phyloP scores from a whole-genome alignment of 2,113 vertebrate species.

The Isichthys henryi region DNA sequence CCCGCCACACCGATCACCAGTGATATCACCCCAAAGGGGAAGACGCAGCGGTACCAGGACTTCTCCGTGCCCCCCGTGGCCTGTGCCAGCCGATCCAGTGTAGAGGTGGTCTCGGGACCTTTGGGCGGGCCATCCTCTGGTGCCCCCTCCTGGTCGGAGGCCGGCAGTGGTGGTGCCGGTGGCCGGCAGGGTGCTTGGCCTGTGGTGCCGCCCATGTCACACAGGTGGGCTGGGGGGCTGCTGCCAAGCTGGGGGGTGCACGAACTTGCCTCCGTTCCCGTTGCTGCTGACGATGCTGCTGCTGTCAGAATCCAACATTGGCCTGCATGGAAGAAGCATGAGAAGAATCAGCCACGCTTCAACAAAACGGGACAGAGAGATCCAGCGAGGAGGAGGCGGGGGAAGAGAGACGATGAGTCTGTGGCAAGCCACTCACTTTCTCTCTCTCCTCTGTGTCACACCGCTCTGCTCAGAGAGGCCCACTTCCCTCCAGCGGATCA shows the following conservation, averaged over 20 bases:
- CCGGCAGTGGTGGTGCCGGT: conserved; percentile 43
- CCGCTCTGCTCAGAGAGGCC: conserved; percentile 6
- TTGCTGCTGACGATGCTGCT: conserved; percentile 22
- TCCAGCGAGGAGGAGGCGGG: not conserved
- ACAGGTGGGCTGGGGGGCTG: conserved; percentile 14
- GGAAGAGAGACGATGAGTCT: not conserved
- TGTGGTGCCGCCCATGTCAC: conserved; percentile 61
- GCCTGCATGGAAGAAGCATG: conserved; percentile 22
- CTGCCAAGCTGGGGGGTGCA: not conserved
- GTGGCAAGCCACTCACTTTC: conserved; percentile 33
- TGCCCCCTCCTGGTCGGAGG: conserved; percentile 45
- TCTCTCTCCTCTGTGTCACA: conserved; percentile 20
- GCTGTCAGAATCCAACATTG: conserved; percentile 35
- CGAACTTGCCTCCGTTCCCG: conserved; percentile 23
- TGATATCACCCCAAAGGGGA: conserved; percentile 82
- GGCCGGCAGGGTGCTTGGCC: conserved; percentile 51
- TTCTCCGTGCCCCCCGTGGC: conserved; percentile 80
- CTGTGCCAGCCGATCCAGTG: conserved; percentile 72
- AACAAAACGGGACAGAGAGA: not conserved
- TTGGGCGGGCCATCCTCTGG: conserved; percentile 52
- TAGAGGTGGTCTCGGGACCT: conserved; percentile 66
- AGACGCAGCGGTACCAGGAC: conserved; percentile 86
- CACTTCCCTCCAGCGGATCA: conserved; percentile 36
- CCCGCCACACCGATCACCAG: conserved; percentile 76
- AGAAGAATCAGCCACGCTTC: not conserved